Percentiles rank a stretch among this genome's conserved stretches.
Conservation (phyloP, 2,888 invertebrate species). For the Myopa testacea region DNA sequence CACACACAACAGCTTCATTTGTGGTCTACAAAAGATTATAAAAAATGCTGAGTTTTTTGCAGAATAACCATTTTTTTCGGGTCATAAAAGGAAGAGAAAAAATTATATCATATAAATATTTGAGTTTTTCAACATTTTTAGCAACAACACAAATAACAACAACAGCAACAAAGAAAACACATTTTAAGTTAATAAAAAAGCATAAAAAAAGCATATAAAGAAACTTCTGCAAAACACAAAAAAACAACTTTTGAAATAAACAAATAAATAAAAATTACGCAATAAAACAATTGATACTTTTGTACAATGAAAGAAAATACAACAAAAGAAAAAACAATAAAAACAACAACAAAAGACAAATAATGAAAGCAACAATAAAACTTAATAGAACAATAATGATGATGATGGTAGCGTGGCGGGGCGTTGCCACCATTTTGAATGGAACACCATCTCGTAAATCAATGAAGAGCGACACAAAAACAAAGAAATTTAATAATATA, state of each 20-base stretch:
- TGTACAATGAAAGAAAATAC: not conserved
- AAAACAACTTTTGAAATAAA: not conserved
- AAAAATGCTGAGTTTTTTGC: too few relatives aligned
- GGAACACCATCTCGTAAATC: constrained; percentile 12
- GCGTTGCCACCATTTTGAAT: not conserved
- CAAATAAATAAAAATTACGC: constrained; percentile 6
- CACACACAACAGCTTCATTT: not conserved
- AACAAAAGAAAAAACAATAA: not conserved
- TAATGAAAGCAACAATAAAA: not conserved
- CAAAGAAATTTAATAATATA: not conserved
- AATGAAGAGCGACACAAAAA: not conserved
- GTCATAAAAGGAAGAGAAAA: not conserved
- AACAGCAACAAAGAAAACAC: not conserved
- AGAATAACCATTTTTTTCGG: not conserved
- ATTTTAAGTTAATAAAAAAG: not conserved
- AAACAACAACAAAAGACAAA: not conserved
- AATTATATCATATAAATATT: not conserved
- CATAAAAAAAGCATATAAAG: not conserved
- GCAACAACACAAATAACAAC: not conserved
- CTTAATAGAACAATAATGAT: not conserved
- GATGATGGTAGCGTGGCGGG: not conserved
- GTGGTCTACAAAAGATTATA: too few relatives aligned
- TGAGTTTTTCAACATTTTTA: not conserved
- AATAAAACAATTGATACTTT: constrained; percentile 14
- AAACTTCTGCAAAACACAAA: not conserved